Evolutionary conservation across 2,888 invertebrate species (phyloP), one percentile per base, ranked within the genome.

Genomic region (Lasioglossum marginatum): DNA sequence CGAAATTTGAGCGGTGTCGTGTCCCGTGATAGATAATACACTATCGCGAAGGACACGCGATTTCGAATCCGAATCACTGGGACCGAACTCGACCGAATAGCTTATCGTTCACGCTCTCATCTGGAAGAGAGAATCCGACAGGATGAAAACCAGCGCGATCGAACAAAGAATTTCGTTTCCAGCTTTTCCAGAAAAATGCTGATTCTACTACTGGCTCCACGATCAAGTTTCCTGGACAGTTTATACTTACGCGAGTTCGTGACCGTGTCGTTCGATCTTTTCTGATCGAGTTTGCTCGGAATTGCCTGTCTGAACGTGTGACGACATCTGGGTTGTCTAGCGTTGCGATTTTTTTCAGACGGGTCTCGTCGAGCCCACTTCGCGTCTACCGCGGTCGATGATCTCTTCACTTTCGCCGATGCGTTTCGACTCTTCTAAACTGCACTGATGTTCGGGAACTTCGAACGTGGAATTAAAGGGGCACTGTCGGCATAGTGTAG

Each of bases 321-420:
- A 86, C 82, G 74, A 74, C 73, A 81, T 79, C 81, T 77, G 71
- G 37, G 74, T 23, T 77, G 82, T 86, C 57, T 84, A 75, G 63
- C 8, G 71, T 63, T 31, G 57, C 4, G 77, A 71, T 78, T 84
- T 86, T 78, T 89, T 81, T 84, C 81, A 73, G 70, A 84, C 88
- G 57, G 37, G 43, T 68, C 72, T 81, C 78, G 77, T 70, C 66
- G 79, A 68, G 79, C 71, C 66, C 74, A 37, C 77, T 86, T 73
- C 37, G 34, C 19, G 57, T 75, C 75, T 76, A 31, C 52, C 34
- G 79, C 72, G 85, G 87, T 87, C 77, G 85, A 83, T 87, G 83
- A 88, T 80, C 80, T 83, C 79, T 79, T 48, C n/a, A 43, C 40
- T 71, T 78, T 68, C 27, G 23, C 60, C 78, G 37, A 48, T 37